These are phyloP conservation scores for Otus scops DNA, from an alignment of 2,797 vertebrate genomes.

Conservation along the genomic window DNA sequence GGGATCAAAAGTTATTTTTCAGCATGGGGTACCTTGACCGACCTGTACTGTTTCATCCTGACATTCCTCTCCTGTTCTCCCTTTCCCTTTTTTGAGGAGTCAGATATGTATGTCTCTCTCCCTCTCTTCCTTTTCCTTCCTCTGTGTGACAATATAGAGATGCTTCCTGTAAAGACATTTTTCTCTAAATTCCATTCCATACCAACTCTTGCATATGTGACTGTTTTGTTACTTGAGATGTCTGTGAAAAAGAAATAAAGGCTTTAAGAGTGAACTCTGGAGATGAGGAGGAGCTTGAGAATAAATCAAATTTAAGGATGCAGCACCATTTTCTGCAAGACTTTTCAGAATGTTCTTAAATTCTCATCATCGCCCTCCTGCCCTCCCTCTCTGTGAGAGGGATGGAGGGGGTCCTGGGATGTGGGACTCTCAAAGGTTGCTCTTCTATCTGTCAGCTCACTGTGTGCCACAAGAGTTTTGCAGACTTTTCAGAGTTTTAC, in stretches of 20 bases:
- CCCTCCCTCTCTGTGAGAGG: background rate
- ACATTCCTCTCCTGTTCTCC: background rate
- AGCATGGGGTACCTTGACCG: background rate
- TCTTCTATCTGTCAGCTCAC: slow-evolving; percentile 14
- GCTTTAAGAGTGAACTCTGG: slow-evolving; percentile 51
- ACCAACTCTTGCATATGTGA: slow-evolving; percentile 55
- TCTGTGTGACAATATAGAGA: slow-evolving; percentile 10
- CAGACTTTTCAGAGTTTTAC: slow-evolving; percentile 24
- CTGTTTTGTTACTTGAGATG: slow-evolving; percentile 71
- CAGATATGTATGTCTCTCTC: background rate
- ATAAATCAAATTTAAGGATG: background rate
- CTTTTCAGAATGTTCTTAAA: background rate
- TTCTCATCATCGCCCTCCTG: background rate
- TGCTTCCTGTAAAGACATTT: slow-evolving; percentile 43
- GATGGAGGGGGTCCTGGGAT: background rate
- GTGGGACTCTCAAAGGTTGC: background rate
- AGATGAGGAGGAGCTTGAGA: slow-evolving; percentile 25
- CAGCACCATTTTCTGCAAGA: slow-evolving; percentile 39
- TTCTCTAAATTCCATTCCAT: slow-evolving; percentile 38
- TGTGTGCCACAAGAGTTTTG: slow-evolving; percentile 11
- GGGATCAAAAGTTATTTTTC: background rate
- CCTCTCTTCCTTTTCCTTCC: background rate
- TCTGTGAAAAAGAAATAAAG: slow-evolving; percentile 72
- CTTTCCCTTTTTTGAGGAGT: background rate
- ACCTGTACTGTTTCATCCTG: background rate